Conservation (phyloP, 2,888 invertebrate genomes). For the Drosophila austrosaltans region DNA sequence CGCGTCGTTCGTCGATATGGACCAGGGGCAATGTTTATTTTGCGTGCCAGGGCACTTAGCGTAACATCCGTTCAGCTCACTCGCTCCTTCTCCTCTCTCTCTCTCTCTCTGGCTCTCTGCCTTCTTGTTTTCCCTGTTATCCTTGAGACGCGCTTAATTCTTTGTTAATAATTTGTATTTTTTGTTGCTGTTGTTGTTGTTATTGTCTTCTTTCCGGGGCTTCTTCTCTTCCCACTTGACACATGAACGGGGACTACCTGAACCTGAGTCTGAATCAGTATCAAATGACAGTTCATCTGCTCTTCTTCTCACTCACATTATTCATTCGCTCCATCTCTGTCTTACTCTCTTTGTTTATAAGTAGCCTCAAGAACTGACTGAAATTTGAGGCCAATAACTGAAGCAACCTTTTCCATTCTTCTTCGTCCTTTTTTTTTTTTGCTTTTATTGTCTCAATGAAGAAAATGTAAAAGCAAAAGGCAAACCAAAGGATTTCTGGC, state of each 20-base stretch:
- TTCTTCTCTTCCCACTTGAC: constrained; percentile 6
- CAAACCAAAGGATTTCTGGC: neutral
- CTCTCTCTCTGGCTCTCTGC: neutral
- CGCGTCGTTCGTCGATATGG: neutral
- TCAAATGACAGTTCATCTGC: constrained; percentile 61
- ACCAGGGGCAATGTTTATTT: constrained; percentile 67
- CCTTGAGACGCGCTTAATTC: constrained; percentile 63
- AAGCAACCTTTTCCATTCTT: constrained; percentile 42
- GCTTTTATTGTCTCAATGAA: too few species aligned
- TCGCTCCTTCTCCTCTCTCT: constrained; percentile 25
- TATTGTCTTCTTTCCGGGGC: neutral
- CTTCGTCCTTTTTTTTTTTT: too few species aligned
- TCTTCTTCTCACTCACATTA: neutral
- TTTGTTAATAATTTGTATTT: constrained; percentile 63
- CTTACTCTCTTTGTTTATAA: constrained; percentile 30
- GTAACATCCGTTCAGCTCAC: constrained; percentile 64
- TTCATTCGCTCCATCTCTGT: constrained; percentile 29
- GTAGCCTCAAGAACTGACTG: constrained; percentile 65
- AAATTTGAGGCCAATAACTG: constrained; percentile 63
- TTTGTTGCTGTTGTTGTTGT: constrained; percentile 2
- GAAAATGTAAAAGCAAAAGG: neutral
- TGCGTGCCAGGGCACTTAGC: constrained; percentile 70
- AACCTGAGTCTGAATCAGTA: constrained; percentile 50
- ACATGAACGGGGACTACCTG: constrained; percentile 59
- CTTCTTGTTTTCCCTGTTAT: constrained; percentile 22